Evolutionary conservation across 2,113 vertebrate species (phyloP), one percentile per base, ranked within the genome.

Genomic region (Callionymus lyra): DNA sequence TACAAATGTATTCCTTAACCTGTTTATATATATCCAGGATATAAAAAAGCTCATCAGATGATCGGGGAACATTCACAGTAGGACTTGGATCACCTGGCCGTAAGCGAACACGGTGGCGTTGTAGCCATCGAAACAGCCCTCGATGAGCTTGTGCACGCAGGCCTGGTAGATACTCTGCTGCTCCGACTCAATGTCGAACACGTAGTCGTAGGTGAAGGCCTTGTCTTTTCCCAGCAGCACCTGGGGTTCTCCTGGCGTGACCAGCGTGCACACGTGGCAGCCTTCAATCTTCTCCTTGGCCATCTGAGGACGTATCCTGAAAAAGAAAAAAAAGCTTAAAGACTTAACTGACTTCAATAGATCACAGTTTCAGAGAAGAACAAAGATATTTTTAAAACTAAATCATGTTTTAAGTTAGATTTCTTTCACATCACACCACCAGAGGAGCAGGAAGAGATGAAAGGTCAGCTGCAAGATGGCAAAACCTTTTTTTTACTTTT

Each of bases 221-320:
- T 98, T 98, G 86, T 98, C 94, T 73, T 98, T 98, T 45, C 94
- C 94, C 79, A 98, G 83, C 31, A 97, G 86, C 34, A 97, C 89
- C 53, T 97, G 94, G 16, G 94, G 94, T 65, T 97, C 94, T 0
- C 93, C 91, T 0, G 92, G 92, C 0, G 92, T 92, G 62, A 98
- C 94, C 0, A 89, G 86, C 0, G 94, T 98, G 19, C 94, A 98
- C 70, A 97, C 88, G 37, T 97, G 94, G 41, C 94, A 98, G 63
- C 94, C 94, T 54, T 98, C 94, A 13, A 97, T 92, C 77, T 97
- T 95, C 85, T 98, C 94, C 63, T 97, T 98, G 16, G 92, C 85
- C 78, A 97, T 89, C 38, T 98, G 94, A n/a, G 94, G 94, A 60
- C 94, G 92, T 70, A 98, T 94, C 88, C 94, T 98, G 50, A 0